A percentile compares a stretch with the other conserved stretches of the same genome.
phyloP scores from a whole-genome alignment of 2,113 vertebrate species.

The Leptodactylus fuscus region DNA sequence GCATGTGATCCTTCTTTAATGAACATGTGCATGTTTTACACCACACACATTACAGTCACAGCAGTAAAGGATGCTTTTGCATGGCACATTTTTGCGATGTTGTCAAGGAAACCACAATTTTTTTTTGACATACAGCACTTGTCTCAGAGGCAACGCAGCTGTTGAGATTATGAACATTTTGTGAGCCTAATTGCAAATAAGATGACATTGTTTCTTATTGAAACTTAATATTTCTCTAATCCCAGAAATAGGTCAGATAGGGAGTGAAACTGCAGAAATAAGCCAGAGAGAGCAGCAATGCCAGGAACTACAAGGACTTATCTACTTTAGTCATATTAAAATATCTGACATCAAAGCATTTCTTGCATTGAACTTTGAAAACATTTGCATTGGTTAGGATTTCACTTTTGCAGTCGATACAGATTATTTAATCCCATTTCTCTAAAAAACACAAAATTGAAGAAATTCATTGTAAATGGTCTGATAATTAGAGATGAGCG shows the following conservation, averaged over 20 bases:
- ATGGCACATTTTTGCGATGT: slow-evolving; percentile 33
- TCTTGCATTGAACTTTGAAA: not conserved
- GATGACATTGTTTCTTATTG: slow-evolving; percentile 50
- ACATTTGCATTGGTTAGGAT: slow-evolving; percentile 19
- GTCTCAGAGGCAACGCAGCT: slow-evolving; percentile 39
- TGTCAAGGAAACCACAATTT: slow-evolving; percentile 44
- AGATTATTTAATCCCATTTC: slow-evolving; percentile 23
- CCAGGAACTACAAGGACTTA: slow-evolving; percentile 1
- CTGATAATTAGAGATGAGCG: no score
- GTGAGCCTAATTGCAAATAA: slow-evolving; percentile 47
- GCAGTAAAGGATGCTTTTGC: slow-evolving; percentile 17
- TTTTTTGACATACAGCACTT: slow-evolving; percentile 23
- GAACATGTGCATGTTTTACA: slow-evolving; percentile 27
- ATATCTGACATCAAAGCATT: slow-evolving; percentile 23
- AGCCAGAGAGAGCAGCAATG: not conserved
- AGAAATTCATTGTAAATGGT: not conserved
- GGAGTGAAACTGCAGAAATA: slow-evolving; percentile 20
- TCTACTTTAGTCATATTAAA: slow-evolving; percentile 22
- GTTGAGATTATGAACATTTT: slow-evolving; percentile 46
- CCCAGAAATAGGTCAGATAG: slow-evolving; percentile 56
- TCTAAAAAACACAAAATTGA: not conserved
- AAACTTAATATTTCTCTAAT: slow-evolving; percentile 42
- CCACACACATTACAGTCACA: slow-evolving; percentile 1
- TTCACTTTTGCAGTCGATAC: not conserved
- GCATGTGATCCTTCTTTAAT: not conserved